Percentiles rank a stretch among this genome's conserved stretches.
Conservation (phyloP, 2,888 invertebrate genomes). For the Dasysyrphus albostriatus region DNA sequence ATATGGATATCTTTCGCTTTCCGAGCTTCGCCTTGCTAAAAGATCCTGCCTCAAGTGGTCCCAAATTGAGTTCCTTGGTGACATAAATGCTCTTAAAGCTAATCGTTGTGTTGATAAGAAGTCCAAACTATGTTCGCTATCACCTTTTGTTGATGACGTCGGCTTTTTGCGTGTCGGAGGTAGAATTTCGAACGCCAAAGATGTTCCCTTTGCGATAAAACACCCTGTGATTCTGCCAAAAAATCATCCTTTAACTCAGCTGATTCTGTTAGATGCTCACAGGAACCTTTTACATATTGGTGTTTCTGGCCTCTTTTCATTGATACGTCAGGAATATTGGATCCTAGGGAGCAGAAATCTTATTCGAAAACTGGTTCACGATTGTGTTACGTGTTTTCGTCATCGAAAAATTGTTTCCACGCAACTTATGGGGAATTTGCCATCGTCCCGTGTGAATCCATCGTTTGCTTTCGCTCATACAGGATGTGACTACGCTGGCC, state of each 20-base stretch:
- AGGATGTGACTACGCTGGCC: no score
- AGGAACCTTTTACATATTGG: no score
- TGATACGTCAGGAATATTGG: slow-evolving; percentile 36
- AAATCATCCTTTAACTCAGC: slow-evolving; percentile 18
- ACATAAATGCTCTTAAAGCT: not conserved
- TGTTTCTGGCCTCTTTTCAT: not conserved
- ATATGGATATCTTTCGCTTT: no score
- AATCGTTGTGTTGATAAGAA: slow-evolving; percentile 23
- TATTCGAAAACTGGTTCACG: slow-evolving; percentile 35
- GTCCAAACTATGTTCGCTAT: slow-evolving; percentile 24
- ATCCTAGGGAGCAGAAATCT: slow-evolving; percentile 32
- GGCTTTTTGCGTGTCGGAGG: no score
- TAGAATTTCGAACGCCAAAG: no score
- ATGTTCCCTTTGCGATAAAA: slow-evolving; percentile 9
- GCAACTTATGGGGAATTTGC: slow-evolving; percentile 44
- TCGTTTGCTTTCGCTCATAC: slow-evolving; percentile 22
- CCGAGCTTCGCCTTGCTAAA: no score
- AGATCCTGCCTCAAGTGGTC: no score
- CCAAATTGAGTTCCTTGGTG: no score
- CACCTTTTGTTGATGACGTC: slow-evolving; percentile 25
- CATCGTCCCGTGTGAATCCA: slow-evolving; percentile 25
- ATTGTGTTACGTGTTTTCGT: slow-evolving; percentile 36
- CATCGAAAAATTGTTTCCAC: slow-evolving; percentile 25
- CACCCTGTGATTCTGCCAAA: slow-evolving; percentile 30
- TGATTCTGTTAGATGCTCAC: not conserved